phyloP scores from a whole-genome alignment of 2,888 invertebrate species.

The Pandemis heparana region DNA sequence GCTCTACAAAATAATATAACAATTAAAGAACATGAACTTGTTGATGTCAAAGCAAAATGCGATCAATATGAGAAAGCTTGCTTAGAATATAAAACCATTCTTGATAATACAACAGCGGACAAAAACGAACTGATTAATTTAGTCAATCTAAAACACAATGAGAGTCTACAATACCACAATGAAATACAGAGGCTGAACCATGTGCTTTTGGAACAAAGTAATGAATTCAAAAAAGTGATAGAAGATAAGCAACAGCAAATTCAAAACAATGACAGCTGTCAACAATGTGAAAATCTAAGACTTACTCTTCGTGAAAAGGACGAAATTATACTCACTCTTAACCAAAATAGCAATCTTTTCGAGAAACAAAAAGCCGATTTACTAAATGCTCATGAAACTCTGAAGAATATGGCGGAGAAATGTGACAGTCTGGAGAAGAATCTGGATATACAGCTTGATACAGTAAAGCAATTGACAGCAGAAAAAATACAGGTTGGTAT shows the following conservation, averaged over 20 bases:
- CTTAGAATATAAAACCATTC: conserved; percentile 61
- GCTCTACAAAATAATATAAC: conserved; percentile 58
- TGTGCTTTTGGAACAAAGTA: conserved; percentile 82
- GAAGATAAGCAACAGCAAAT: conserved; percentile 67
- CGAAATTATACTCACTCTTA: conserved; percentile 67
- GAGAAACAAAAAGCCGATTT: conserved; percentile 76
- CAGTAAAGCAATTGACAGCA: conserved; percentile 86
- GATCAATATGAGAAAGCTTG: conserved; percentile 60
- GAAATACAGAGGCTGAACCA: conserved; percentile 93
- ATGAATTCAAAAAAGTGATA: conserved; percentile 66
- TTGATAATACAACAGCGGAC: conserved; percentile 75
- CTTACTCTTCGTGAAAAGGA: conserved; percentile 72
- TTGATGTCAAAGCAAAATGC: conserved; percentile 57
- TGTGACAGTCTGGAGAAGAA: conserved; percentile 89
- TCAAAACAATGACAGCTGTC: conserved; percentile 57
- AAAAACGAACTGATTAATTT: conserved; percentile 90
- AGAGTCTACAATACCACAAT: conserved; percentile 92
- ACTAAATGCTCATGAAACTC: conserved; percentile 84
- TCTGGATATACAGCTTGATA: conserved; percentile 88
- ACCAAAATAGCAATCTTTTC: conserved; percentile 60
- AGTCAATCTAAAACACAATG: conserved; percentile 93
- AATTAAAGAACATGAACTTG: conserved; percentile 59
- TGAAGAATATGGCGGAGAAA: conserved; percentile 87
- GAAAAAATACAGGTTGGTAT: conserved; percentile 83
- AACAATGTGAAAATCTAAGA: conserved; percentile 65